phyloP scores from a whole-genome alignment of 2,113 vertebrate genomes.

The Dascyllus trimaculatus region DNA sequence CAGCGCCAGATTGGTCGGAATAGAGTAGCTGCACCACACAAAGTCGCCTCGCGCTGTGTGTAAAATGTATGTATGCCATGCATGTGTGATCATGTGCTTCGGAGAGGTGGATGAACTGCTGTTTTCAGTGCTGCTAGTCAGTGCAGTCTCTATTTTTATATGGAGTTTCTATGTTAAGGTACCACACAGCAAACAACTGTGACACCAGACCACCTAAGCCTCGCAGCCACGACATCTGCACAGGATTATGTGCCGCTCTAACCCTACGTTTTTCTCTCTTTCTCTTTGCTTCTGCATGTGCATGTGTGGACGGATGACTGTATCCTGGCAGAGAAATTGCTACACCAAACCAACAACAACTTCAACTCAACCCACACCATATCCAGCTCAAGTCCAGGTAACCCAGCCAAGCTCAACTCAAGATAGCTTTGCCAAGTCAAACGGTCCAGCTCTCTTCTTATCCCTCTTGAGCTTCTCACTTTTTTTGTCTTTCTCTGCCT shows the following conservation, averaged over 20 bases:
- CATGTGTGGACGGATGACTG: conserved; percentile 70
- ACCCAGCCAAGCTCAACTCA: conserved; percentile 75
- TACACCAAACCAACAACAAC: conserved; percentile 58
- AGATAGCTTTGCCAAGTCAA: conserved; percentile 73
- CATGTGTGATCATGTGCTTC: conserved; percentile 59
- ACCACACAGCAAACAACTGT: conserved; percentile 57
- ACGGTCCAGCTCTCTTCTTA: conserved; percentile 63
- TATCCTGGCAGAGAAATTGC: conserved; percentile 63
- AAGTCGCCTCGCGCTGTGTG: conserved; percentile 33
- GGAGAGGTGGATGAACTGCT: conserved; percentile 52
- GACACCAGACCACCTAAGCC: conserved; percentile 50
- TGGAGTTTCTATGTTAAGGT: conserved; percentile 57
- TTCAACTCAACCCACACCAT: conserved; percentile 56
- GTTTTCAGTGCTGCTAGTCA: conserved; percentile 73
- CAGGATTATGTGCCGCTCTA: conserved; percentile 74
- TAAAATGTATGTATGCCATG: conserved; percentile 57
- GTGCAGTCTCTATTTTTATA: conserved; percentile 72
- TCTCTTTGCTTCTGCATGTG: conserved; percentile 62
- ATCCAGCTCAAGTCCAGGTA: conserved; percentile 64
- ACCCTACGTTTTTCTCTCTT: conserved; percentile 40
- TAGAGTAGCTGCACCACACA: conserved; percentile 36
- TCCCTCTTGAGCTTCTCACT: conserved; percentile 22
- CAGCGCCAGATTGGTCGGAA: conserved; percentile 48
- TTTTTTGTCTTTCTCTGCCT: conserved; percentile 22
- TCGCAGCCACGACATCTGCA: conserved; percentile 57